Conservation (phyloP, 2,888 invertebrate species). For the Tetragonula carbonaria region DNA sequence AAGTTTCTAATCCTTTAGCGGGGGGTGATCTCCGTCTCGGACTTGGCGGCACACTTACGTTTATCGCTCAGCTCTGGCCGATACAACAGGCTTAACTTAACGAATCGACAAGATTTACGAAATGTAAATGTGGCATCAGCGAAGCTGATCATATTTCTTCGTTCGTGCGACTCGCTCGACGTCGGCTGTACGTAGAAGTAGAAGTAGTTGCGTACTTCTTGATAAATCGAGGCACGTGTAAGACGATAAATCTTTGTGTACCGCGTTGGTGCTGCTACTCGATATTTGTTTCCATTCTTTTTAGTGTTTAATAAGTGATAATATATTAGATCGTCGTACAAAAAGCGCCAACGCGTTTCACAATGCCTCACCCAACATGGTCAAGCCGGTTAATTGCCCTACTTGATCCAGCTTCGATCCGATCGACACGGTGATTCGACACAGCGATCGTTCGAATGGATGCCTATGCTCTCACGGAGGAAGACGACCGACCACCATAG, state of each 20-base stretch:
- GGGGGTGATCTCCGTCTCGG: background rate
- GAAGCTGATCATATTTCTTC: conserved; percentile 70
- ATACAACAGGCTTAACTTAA: conserved; percentile 70
- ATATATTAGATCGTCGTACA: conserved; percentile 54
- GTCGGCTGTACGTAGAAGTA: conserved; percentile 55
- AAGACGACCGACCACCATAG: conserved; percentile 25
- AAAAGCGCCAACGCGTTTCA: conserved; percentile 22
- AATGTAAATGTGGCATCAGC: conserved; percentile 64
- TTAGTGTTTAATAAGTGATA: conserved; percentile 69
- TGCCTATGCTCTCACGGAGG: background rate
- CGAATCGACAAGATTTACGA: conserved; percentile 73
- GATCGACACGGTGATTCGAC: background rate
- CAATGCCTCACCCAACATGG: conserved; percentile 16
- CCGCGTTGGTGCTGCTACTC: conserved; percentile 68
- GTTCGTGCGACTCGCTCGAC: conserved; percentile 59
- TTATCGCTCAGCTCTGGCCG: conserved; percentile 64
- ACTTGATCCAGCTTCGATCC: conserved; percentile 22
- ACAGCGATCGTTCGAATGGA: conserved; percentile 11
- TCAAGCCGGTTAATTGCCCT: conserved; percentile 39
- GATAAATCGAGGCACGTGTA: conserved; percentile 71
- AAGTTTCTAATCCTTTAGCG: conserved; percentile 38
- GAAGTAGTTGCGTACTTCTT: conserved; percentile 59
- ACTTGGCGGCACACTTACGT: conserved; percentile 57
- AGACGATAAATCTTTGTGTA: conserved; percentile 69
- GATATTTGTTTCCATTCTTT: conserved; percentile 69